phyloP scores from a whole-genome alignment of 2,797 vertebrate species.

The Sardinella longiceps region DNA sequence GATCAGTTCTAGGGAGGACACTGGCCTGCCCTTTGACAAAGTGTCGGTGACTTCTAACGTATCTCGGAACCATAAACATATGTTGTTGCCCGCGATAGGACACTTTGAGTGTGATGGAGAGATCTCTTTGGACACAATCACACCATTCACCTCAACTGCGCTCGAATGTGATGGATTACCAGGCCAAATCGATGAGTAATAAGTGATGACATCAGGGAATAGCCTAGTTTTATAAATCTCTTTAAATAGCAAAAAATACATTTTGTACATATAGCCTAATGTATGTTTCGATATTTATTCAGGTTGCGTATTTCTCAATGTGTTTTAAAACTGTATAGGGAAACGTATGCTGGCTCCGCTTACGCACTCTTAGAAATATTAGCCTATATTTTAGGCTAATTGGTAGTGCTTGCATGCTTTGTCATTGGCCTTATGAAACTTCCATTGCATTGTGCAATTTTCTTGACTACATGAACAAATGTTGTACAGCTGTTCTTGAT shows the following conservation, averaged over 20 bases:
- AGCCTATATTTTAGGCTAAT: too few relatives aligned
- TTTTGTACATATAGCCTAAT: neutral
- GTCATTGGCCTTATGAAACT: neutral
- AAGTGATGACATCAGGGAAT: neutral
- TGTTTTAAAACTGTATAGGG: neutral
- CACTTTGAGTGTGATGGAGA: slow-evolving; percentile 60
- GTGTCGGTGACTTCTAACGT: slow-evolving; percentile 61
- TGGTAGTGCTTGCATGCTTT: neutral
- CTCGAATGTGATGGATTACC: slow-evolving; percentile 60
- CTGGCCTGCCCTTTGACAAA: slow-evolving; percentile 52
- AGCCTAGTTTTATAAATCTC: neutral
- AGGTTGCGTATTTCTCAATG: neutral
- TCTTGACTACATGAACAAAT: neutral
- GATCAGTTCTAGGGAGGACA: slow-evolving; percentile 44
- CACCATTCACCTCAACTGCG: slow-evolving; percentile 44
- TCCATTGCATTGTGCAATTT: neutral
- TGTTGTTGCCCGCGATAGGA: slow-evolving; percentile 60
- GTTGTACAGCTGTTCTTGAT: neutral
- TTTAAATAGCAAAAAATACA: neutral
- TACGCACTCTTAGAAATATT: neutral
- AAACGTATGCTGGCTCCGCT: neutral
- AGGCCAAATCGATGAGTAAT: slow-evolving; percentile 59
- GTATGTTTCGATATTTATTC: neutral
- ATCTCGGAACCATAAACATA: slow-evolving; percentile 47
- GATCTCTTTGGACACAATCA: slow-evolving; percentile 59